Conservation (phyloP, 2,113 vertebrate species). For the Suricata suricatta region DNA sequence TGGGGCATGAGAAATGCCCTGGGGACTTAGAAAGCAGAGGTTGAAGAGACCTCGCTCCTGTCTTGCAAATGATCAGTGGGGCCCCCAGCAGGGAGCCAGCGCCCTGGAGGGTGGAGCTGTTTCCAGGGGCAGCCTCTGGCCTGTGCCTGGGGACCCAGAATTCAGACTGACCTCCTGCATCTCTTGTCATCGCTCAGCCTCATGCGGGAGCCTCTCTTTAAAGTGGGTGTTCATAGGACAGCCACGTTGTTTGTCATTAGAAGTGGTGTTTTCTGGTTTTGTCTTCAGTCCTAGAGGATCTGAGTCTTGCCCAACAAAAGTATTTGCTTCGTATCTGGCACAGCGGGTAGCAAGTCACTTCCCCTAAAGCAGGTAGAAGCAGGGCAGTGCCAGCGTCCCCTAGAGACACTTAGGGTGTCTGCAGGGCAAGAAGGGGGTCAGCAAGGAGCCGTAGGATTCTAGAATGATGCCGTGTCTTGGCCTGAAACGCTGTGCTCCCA, state of each 20-base stretch:
- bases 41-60: not conserved
- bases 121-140: not conserved
- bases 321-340: not conserved
- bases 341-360: not conserved
- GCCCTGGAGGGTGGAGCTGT: not conserved
- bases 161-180: not conserved
- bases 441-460: not conserved
- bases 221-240: not conserved
- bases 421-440: not conserved
- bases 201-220: not conserved
- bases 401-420: not conserved
- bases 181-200: not conserved
- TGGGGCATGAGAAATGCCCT: not conserved
- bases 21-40: not conserved
- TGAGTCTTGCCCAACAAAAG: not conserved
- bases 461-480: not conserved
- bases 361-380: not conserved
- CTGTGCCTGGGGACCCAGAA: not conserved
- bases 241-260: accelerated
- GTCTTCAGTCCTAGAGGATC: not conserved
- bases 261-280: not conserved
- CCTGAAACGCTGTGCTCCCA: not conserved
- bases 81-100: not conserved
- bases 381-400: not conserved
- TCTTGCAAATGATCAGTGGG: not conserved